phyloP scores from a whole-genome alignment of 2,113 vertebrate species.

The Cebus imitator region DNA sequence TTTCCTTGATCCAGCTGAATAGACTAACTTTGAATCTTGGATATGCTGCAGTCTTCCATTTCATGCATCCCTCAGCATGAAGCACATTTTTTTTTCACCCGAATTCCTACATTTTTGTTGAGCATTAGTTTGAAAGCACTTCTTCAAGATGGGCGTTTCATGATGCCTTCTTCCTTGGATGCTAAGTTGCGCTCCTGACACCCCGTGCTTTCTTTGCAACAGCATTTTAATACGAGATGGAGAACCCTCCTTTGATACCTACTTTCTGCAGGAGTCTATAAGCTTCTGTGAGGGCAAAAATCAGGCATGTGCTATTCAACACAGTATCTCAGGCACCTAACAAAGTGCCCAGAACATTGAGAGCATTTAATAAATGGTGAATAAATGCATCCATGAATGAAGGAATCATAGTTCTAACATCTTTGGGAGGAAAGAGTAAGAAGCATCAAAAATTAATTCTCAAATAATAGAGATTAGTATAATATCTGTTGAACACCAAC shows the following conservation, averaged over 20 bases:
- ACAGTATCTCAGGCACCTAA: neutral
- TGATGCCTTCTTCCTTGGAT: neutral
- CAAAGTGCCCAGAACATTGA: neutral
- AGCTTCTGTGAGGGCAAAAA: neutral
- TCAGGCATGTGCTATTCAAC: neutral
- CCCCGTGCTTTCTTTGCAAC: neutral
- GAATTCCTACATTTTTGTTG: neutral
- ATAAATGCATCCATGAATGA: neutral
- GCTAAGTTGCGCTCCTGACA: neutral
- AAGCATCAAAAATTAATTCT: neutral
- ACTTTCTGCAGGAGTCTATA: neutral
- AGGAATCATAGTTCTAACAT: neutral
- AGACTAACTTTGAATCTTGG: neutral
- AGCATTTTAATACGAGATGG: neutral
- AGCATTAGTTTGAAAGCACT: neutral
- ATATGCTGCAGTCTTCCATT: neutral
- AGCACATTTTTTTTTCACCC: neutral
- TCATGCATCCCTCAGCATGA: neutral
- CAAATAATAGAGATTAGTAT: neutral
- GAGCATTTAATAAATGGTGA: neutral
- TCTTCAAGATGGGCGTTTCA: neutral
- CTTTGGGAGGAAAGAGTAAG: neutral
- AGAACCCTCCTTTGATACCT: neutral
- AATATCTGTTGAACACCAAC: neutral
- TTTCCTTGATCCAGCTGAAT: neutral